A percentile compares a stretch with the other conserved stretches of the same genome.
Evolutionary conservation across 2,797 vertebrate genomes (phyloP).

Genomic region (Emydoidea blandingii): DNA sequence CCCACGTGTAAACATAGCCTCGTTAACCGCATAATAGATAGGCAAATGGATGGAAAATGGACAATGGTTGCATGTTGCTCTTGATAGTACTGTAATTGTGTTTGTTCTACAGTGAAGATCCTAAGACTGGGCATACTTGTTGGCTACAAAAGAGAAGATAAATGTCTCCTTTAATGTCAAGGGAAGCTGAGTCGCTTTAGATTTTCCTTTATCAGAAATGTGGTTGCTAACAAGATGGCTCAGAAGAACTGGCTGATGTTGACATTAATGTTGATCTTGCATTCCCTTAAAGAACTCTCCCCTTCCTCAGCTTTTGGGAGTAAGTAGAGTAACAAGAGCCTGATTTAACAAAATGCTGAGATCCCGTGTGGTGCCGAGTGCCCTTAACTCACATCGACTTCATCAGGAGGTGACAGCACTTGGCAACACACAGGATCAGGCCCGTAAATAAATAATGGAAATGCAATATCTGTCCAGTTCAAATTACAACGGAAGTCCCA

Average conservation of each 20-base stretch:
- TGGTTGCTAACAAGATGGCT: background rate
- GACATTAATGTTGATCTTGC: background rate
- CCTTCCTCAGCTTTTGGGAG: background rate
- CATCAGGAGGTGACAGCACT: background rate
- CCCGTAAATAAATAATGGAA: background rate
- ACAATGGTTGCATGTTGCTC: background rate
- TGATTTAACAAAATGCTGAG: background rate
- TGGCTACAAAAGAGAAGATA: background rate
- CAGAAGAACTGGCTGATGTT: background rate
- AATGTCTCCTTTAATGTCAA: background rate
- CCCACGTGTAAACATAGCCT: slow-evolving; percentile 53
- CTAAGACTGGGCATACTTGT: background rate
- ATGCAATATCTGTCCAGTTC: background rate
- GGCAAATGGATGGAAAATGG: slow-evolving; percentile 20
- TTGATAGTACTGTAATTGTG: background rate
- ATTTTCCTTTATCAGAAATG: background rate
- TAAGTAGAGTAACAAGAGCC: background rate
- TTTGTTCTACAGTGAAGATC: slow-evolving; percentile 31
- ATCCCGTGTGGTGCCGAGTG: background rate
- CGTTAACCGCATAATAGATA: slow-evolving; percentile 34
- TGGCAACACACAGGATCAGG: background rate
- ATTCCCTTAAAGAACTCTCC: background rate
- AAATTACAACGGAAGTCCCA: background rate
- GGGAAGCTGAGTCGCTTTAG: background rate
- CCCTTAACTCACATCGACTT: background rate